phyloP scores from a whole-genome alignment of 2,113 vertebrate species.

The Limanda limanda region DNA sequence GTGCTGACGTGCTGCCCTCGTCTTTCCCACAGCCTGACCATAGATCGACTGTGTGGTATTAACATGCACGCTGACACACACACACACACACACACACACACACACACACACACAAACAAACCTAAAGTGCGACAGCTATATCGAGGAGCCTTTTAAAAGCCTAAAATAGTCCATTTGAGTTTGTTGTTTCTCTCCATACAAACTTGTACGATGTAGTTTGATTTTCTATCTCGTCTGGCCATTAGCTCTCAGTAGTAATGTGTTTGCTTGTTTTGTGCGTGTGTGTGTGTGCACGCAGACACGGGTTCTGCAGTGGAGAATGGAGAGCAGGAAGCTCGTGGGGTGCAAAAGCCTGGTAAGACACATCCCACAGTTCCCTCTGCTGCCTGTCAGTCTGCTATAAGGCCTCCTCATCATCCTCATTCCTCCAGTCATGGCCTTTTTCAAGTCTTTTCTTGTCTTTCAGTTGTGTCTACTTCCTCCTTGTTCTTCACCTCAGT shows the following conservation, averaged over 20 bases:
- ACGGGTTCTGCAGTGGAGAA: constrained; percentile 85
- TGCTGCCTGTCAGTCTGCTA: constrained; percentile 17
- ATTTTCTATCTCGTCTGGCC: constrained; percentile 11
- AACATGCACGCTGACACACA: background rate
- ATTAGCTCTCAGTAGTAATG: constrained; percentile 44
- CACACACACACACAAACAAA: too few species aligned
- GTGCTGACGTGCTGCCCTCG: background rate
- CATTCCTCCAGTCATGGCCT: constrained; percentile 12
- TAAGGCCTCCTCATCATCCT: constrained; percentile 8
- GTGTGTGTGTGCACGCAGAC: constrained; percentile 70
- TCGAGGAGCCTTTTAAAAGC: constrained; percentile 13
- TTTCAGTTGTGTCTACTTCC: constrained; percentile 12
- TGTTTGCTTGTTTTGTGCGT: constrained; percentile 59
- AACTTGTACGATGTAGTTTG: background rate
- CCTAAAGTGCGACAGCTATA: too few species aligned
- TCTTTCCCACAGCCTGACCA: background rate
- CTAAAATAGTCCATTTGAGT: background rate
- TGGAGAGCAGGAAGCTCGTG: constrained; percentile 85
- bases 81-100: background rate
- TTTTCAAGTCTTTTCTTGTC: constrained; percentile 14
- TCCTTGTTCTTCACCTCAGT: constrained; percentile 11
- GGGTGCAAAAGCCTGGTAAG: constrained; percentile 83
- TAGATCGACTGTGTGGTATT: too few species aligned
- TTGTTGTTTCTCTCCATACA: background rate
- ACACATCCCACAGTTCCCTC: constrained; percentile 48